phyloP scores from a whole-genome alignment of 1,140 invertebrate species.

The Prorops nasuta region DNA sequence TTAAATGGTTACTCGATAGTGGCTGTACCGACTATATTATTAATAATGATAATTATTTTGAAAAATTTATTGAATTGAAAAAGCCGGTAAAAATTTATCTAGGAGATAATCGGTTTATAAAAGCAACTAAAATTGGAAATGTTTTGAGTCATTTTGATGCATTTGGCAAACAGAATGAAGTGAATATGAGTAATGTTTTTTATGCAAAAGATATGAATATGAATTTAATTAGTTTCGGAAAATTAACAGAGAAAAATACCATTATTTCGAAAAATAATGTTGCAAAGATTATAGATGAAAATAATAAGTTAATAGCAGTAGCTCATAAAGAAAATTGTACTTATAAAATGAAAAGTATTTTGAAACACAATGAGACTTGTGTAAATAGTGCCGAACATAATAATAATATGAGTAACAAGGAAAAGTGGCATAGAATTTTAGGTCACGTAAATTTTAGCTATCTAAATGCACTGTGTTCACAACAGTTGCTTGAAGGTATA shows the following conservation, averaged over 20 bases:
- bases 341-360: conserved; percentile 7
- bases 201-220: conserved; percentile 13
- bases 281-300: conserved; percentile 10
- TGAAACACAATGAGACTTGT: background rate
- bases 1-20: background rate
- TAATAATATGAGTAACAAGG: conserved; percentile 2
- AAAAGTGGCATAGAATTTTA: conserved; percentile 13
- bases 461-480: conserved; percentile 1
- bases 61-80: background rate
- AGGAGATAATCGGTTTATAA: conserved; percentile 3
- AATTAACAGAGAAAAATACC: conserved; percentile 4
- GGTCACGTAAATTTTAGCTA: conserved; percentile 7
- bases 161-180: conserved; percentile 6
- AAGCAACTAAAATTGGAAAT: conserved; percentile 9
- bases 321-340: conserved; percentile 7
- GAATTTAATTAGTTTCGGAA: conserved; percentile 12
- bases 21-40: conserved; percentile 1
- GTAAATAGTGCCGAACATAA: background rate
- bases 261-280: conserved; percentile 3
- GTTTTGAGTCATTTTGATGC: conserved; percentile 7
- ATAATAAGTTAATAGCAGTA: conserved; percentile 5
- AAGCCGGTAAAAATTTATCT: conserved; percentile 11
- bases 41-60: conserved; percentile 7
- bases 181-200: conserved; percentile 9
- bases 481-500: background rate